These are phyloP conservation scores for Ceratina australensis DNA, from an alignment of 1,140 invertebrate genomes.

Conservation along the genomic window DNA sequence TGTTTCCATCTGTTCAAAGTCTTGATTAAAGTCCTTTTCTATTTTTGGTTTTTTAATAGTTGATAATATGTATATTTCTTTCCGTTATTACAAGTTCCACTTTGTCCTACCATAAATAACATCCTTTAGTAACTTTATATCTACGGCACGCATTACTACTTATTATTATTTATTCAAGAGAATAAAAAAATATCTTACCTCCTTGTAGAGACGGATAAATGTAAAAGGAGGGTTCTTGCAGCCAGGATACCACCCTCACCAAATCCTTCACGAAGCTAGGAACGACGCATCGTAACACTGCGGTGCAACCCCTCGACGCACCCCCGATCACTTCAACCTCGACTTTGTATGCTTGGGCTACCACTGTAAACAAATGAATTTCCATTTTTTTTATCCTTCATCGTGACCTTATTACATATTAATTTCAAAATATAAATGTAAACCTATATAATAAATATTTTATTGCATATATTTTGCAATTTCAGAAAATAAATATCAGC, in stretches of 20 bases:
- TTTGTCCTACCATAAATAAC: too few relatives aligned
- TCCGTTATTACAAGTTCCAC: too few relatives aligned
- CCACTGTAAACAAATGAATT: constrained; percentile 81
- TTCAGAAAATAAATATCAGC: too few relatives aligned
- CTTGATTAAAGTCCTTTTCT: too few relatives aligned
- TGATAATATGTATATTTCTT: too few relatives aligned
- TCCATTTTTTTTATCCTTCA: neutral
- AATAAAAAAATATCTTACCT: constrained; percentile 79
- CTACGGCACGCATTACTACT: neutral
- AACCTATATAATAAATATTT: neutral
- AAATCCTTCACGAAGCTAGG: constrained; percentile 90
- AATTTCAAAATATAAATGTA: neutral
- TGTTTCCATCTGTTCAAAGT: too few relatives aligned
- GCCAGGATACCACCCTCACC: constrained; percentile 91
- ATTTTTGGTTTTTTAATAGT: too few relatives aligned
- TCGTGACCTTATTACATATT: neutral
- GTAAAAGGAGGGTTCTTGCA: constrained; percentile 87
- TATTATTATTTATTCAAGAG: neutral
- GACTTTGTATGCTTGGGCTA: constrained; percentile 90
- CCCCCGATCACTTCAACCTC: constrained; percentile 84
- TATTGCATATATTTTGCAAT: too few relatives aligned
- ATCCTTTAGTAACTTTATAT: too few relatives aligned
- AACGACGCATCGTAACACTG: constrained; percentile 89
- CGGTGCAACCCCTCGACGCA: constrained; percentile 88
- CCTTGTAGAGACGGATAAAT: constrained; percentile 88